These are phyloP conservation scores for Crocuta crocuta DNA, from an alignment of 2,113 vertebrate genomes.

Conservation along the genomic window DNA sequence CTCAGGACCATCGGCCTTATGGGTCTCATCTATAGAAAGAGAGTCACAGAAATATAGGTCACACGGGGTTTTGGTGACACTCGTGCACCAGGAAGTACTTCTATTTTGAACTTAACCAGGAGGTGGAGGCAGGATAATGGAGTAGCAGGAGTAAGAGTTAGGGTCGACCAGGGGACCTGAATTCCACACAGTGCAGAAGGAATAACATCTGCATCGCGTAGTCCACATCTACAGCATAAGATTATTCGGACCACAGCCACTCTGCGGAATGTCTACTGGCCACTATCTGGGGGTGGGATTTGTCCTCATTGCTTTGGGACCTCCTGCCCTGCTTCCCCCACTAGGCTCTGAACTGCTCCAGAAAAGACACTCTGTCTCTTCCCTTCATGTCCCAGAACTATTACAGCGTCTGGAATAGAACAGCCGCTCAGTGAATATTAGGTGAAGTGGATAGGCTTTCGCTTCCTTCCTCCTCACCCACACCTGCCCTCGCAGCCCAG, in stretches of 20 bases:
- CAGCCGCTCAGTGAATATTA: fast-evolving
- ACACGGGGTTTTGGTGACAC: fast-evolving
- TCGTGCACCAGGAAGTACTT: fast-evolving
- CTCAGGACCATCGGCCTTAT: neutral
- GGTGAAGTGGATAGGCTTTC: neutral
- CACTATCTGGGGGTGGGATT: neutral
- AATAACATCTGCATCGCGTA: fast-evolving
- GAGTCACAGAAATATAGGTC: neutral
- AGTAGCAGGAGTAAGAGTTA: fast-evolving
- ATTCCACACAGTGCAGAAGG: too few relatives aligned
- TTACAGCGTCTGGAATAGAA: fast-evolving
- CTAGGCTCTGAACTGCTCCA: neutral
- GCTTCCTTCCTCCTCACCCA: neutral
- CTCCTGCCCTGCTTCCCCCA: too few relatives aligned
- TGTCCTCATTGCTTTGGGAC: neutral
- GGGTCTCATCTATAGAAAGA: too few relatives aligned
- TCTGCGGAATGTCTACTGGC: neutral
- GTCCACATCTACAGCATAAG: fast-evolving
- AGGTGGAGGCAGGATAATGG: fast-evolving
- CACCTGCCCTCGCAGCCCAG: neutral
- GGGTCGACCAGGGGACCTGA: neutral
- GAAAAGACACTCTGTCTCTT: neutral
- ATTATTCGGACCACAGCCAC: too few relatives aligned
- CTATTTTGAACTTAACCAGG: neutral
- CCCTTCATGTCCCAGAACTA: neutral